Evolutionary conservation across 2,797 vertebrate genomes (phyloP).

Genomic region (Cynopterus sphinx): DNA sequence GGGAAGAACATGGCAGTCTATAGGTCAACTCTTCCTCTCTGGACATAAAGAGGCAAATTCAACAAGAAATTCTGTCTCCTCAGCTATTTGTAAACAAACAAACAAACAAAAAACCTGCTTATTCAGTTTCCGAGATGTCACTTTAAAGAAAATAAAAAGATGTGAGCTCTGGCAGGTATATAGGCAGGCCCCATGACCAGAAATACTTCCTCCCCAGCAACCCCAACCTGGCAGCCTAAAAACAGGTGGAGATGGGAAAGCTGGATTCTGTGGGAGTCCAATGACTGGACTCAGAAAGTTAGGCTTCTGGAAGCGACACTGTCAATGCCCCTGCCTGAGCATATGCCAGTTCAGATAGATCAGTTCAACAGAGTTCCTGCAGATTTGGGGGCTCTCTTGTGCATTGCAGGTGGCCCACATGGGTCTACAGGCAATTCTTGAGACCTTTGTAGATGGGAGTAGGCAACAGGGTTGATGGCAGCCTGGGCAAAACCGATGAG

Average conservation of each 20-base stretch:
- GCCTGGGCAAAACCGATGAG: conserved; percentile 90
- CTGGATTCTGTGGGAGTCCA: neutral
- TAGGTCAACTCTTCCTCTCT: neutral
- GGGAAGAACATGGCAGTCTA: neutral
- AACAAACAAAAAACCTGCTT: neutral
- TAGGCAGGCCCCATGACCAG: neutral
- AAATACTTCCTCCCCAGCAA: neutral
- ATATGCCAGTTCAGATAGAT: neutral
- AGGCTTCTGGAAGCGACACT: neutral
- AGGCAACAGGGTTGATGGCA: conserved; percentile 87
- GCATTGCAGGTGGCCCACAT: conserved; percentile 87
- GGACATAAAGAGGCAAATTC: neutral
- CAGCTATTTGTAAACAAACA: neutral
- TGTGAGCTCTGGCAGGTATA: neutral
- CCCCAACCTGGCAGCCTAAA: neutral
- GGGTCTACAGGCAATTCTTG: conserved; percentile 88
- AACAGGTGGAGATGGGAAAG: neutral
- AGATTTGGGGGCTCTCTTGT: conserved; percentile 88
- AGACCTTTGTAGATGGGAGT: conserved; percentile 90
- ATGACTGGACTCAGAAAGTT: neutral
- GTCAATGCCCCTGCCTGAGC: neutral
- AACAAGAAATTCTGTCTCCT: neutral
- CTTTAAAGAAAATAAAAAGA: conserved; percentile 17
- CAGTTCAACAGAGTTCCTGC: conserved; percentile 85
- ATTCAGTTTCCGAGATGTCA: conserved; percentile 26